Evolutionary conservation across 2,888 invertebrate species (phyloP).

Genomic region (Mythimna impura): DNA sequence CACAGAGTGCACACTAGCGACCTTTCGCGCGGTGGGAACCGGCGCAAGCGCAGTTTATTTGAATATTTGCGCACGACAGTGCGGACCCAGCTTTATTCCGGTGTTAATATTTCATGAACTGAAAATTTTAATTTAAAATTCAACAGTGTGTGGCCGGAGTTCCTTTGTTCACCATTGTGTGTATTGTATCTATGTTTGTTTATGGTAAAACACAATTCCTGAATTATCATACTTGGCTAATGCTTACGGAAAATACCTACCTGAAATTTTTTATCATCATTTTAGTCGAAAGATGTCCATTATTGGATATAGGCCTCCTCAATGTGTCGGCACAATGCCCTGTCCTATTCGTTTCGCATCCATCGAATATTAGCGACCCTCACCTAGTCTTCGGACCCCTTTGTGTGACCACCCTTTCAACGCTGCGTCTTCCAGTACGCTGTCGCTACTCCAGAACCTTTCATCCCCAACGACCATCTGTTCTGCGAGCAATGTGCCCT

Average conservation of each 20-base stretch:
- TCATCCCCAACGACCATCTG: too few relatives aligned
- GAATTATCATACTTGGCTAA: conserved; percentile 46
- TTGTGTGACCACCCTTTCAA: too few relatives aligned
- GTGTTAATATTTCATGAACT: conserved; percentile 86
- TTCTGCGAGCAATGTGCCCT: too few relatives aligned
- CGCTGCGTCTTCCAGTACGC: too few relatives aligned
- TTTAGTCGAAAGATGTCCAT: too few relatives aligned
- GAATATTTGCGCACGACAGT: conserved; percentile 76
- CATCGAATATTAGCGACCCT: too few relatives aligned
- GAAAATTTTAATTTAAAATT: conserved; percentile 82
- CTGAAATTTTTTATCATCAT: neutral
- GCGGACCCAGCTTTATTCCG: conserved; percentile 73
- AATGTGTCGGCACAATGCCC: too few relatives aligned
- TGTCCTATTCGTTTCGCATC: too few relatives aligned
- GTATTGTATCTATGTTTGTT: conserved; percentile 41
- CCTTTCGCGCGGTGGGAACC: conserved; percentile 76
- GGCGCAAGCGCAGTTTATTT: conserved; percentile 80
- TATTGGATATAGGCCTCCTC: too few relatives aligned
- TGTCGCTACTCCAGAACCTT: too few relatives aligned
- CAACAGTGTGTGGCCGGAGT: conserved; percentile 65
- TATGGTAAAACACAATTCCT: conserved; percentile 27
- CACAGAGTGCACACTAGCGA: conserved; percentile 79
- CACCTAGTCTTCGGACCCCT: too few relatives aligned
- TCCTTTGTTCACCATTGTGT: conserved; percentile 57
- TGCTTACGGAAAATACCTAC: conserved; percentile 2